Conservation (phyloP, 2,113 vertebrate genomes). For the chimpanzee (Pan troglodytes) region NHGRI_mPanTro3-v2.1_pri NC_072411.2:61769501-61770000, state of each 20-base stretch:
- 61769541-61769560: background rate
- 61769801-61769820: background rate
- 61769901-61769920: slow-evolving; percentile 11
- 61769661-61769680: background rate
- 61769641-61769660: background rate
- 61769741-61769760: slow-evolving; percentile 1
- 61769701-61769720: background rate
- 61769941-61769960: background rate
- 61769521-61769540: background rate
- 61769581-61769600: background rate
- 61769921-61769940: background rate
- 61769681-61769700: background rate
- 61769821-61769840: background rate
- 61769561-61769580: background rate
- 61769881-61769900: background rate
- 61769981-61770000: too few species aligned
- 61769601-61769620: background rate
- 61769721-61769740: background rate
- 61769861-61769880: background rate
- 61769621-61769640: background rate
- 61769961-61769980: background rate
- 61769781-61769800: background rate
- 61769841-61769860: background rate
- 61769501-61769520: background rate
- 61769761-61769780: background rate